These are phyloP conservation scores for Cacatua alba DNA, from an alignment of 2,113 vertebrate species.

Conservation along the genomic window DNA sequence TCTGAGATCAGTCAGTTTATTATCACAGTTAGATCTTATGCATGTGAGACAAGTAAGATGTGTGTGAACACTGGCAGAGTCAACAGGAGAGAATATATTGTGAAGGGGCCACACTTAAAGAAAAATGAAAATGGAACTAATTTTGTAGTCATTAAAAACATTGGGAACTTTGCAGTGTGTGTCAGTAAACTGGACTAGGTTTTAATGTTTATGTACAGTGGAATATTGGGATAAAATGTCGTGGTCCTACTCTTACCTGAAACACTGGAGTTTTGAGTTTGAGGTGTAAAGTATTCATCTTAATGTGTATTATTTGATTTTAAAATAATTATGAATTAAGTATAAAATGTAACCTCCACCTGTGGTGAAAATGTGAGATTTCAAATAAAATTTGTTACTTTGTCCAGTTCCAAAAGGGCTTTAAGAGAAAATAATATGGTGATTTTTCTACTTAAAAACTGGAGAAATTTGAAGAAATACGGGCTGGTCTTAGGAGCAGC, in stretches of 20 bases:
- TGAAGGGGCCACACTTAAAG: neutral
- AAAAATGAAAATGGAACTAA: neutral
- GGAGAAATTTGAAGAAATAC: neutral
- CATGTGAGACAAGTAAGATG: rapidly evolving
- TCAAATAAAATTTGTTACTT: neutral
- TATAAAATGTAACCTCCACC: slow-evolving; percentile 36
- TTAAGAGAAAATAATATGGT: neutral
- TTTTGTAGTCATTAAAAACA: neutral
- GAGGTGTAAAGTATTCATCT: neutral
- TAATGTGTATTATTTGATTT: neutral
- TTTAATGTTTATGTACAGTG: neutral
- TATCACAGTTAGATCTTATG: neutral
- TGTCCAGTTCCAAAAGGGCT: neutral
- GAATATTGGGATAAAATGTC: neutral
- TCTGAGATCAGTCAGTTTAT: neutral
- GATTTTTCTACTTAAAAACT: neutral
- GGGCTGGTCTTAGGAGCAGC: neutral
- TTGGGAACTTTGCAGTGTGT: neutral
- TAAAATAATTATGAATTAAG: neutral
- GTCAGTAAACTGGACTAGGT: neutral
- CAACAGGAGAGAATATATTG: neutral
- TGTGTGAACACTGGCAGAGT: neutral
- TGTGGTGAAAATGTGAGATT: slow-evolving; percentile 4
- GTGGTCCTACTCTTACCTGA: neutral
- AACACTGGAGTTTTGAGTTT: neutral